Evolutionary conservation across 2,113 vertebrate genomes (phyloP).

Genomic region (Malurus elegans): DNA sequence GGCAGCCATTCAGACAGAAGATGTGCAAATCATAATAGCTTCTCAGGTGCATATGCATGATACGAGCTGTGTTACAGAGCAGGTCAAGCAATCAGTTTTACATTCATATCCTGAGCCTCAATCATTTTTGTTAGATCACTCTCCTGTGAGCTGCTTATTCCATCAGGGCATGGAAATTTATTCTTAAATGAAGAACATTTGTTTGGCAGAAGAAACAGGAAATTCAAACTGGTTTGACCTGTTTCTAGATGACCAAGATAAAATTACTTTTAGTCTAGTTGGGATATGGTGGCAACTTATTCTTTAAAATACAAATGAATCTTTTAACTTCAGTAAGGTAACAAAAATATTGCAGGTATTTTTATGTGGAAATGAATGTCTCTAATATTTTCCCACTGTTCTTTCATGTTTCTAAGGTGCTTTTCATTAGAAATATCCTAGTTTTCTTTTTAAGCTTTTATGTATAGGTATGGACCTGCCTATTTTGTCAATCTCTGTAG

Average conservation of each 20-base stretch:
- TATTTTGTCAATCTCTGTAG: neutral
- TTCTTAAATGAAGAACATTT: constrained; percentile 28
- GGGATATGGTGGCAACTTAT: neutral
- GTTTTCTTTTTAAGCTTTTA: neutral
- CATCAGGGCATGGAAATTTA: constrained; percentile 33
- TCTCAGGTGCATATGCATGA: constrained; percentile 34
- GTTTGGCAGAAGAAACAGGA: constrained; percentile 2
- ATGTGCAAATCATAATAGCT: constrained; percentile 51
- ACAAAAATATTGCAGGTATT: neutral
- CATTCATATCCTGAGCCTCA: constrained; percentile 24
- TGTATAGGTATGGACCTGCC: neutral
- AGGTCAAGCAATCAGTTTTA: constrained; percentile 53
- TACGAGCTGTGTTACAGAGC: constrained; percentile 11
- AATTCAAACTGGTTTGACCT: constrained; percentile 39
- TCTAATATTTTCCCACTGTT: neutral
- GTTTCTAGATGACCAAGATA: constrained; percentile 16
- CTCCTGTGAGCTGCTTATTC: constrained; percentile 53
- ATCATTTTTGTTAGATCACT: constrained; percentile 45
- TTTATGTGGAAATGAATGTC: neutral
- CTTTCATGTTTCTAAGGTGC: neutral
- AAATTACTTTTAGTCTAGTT: neutral
- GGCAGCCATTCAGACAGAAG: constrained; percentile 20
- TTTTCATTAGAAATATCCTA: neutral
- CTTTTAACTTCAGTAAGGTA: neutral
- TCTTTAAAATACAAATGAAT: neutral